Base-by-base conservation (phyloP, 2,888 invertebrate genomes). In the Scaptomyza parva region DNA sequence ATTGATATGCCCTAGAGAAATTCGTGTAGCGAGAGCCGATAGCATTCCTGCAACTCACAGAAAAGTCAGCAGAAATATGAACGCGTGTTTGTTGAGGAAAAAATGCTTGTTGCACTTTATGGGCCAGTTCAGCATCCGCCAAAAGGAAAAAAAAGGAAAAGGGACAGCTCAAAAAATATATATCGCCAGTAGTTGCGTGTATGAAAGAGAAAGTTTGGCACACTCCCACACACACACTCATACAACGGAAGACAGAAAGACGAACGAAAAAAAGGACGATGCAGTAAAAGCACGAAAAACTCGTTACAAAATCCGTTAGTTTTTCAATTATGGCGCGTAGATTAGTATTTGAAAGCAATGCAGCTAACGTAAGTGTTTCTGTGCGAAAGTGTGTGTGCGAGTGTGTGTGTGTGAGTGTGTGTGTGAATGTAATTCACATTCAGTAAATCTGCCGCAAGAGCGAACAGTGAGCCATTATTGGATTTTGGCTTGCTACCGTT, bases 281-380 rank as follows among this genome's bases (percentile, higher is more conserved):
- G 37, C 70, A 80, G 33, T 7, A 35, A 67, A 70, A 80, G 85
- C 72, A 86, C 78, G 84, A 86, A 78, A 85, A 85, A 81, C 71
- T 84, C 85, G 87, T 84, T 83, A 85, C 77, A 75, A 79, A 86
- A 79, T 74, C 73, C 72, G 88, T 86, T 84, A 78, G 85, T 75
- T 81, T 86, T 88, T 86, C 86, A 86, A 88, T 86, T 86, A 86
- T 76, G 77, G 77, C 69, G 58, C 82, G 68, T 76, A 88, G 87
- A 86, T 88, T 86, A 86, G 82, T 82, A 85, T 84, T 87, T 78
- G 84, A 77, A 74, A 83, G 80, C 77, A 62, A 65, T 66, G 69
- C 65, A 54, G 37, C 47, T 47, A 24, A n/a, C 47, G 14, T 11
- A 18, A 48, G 35, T 45, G 51, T 18, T 24, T 60, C 26, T 51